These are phyloP conservation scores for Hydrolagus affinis DNA, from an alignment of 2,113 vertebrate species.

Conservation along the genomic window DNA sequence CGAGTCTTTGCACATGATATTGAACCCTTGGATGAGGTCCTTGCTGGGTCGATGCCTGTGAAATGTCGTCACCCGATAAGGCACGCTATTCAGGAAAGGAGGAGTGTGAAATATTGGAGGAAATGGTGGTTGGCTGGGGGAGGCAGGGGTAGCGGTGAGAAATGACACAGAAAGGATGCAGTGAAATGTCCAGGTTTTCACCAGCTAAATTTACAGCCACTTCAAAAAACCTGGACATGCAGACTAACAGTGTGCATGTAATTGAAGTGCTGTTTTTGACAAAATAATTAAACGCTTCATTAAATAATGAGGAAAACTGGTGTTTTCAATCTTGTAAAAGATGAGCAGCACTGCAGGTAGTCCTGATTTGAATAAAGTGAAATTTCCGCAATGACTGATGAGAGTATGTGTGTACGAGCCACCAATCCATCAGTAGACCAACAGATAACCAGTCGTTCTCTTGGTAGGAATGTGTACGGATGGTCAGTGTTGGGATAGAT, in stretches of 20 bases:
- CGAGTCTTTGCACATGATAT: too few species aligned
- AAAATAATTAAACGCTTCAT: constrained; percentile 6
- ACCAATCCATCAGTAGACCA: neutral
- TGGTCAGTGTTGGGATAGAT: too few species aligned
- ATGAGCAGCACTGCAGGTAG: too few species aligned
- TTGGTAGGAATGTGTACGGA: too few species aligned
- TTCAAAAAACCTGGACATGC: neutral
- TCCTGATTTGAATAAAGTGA: neutral
- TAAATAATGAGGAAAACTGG: neutral
- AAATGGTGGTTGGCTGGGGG: too few species aligned
- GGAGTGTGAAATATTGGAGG: too few species aligned
- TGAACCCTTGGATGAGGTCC: too few species aligned
- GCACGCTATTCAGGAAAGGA: too few species aligned
- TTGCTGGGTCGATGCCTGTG: too few species aligned
- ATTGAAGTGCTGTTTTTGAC: neutral
- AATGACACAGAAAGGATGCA: too few species aligned
- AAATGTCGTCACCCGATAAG: too few species aligned
- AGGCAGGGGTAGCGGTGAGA: too few species aligned
- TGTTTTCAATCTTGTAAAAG: constrained; percentile 1
- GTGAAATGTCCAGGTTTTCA: neutral
- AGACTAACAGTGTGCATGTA: neutral
- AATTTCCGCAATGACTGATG: neutral
- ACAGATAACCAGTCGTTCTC: neutral
- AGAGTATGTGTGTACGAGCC: neutral
- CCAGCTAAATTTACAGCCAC: neutral